Evolutionary conservation across 92 coral and sea anemone genomes (phyloP).

Genomic region (Umimayanthus kanabou): DNA sequence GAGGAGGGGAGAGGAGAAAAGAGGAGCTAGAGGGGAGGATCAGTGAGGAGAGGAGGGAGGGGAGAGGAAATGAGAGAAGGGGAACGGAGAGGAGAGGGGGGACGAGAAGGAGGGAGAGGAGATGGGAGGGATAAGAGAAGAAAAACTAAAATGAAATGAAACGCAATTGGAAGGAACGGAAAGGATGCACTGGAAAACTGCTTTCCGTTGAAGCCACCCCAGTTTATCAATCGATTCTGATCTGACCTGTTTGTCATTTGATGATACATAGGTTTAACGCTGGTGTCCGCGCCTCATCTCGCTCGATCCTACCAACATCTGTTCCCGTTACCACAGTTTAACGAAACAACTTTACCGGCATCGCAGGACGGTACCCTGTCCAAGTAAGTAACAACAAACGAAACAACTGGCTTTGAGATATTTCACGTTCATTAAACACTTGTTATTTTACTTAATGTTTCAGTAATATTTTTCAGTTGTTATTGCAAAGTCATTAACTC

Average conservation of each 20-base stretch:
- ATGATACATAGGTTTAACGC: slow-evolving; percentile 72
- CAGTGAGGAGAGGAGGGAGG: no score
- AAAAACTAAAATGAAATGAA: neutral
- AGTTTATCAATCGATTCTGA: neutral
- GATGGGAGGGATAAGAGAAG: neutral
- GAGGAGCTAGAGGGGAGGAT: no score
- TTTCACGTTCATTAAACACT: neutral
- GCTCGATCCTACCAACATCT: slow-evolving; percentile 97
- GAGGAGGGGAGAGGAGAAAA: neutral
- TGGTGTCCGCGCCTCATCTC: slow-evolving; percentile 97
- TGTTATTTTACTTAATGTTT: neutral
- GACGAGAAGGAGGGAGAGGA: no score
- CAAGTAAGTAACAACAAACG: slow-evolving; percentile 56
- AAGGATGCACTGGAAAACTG: no score
- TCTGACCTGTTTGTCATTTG: no score
- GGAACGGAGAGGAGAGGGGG: no score
- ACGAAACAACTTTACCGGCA: slow-evolving; percentile 65
- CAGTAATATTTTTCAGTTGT: no score
- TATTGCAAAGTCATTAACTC: no score
- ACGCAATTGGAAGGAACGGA: no score
- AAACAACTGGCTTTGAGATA: neutral
- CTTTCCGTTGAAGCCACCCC: neutral
- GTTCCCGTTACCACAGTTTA: slow-evolving; percentile 89
- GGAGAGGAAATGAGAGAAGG: rapidly evolving
- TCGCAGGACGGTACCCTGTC: slow-evolving; percentile 37